A percentile compares a stretch with the other conserved stretches of the same genome.
Evolutionary conservation across 2,888 invertebrate species (phyloP).

Genomic region (Ornithoptera priamus): DNA sequence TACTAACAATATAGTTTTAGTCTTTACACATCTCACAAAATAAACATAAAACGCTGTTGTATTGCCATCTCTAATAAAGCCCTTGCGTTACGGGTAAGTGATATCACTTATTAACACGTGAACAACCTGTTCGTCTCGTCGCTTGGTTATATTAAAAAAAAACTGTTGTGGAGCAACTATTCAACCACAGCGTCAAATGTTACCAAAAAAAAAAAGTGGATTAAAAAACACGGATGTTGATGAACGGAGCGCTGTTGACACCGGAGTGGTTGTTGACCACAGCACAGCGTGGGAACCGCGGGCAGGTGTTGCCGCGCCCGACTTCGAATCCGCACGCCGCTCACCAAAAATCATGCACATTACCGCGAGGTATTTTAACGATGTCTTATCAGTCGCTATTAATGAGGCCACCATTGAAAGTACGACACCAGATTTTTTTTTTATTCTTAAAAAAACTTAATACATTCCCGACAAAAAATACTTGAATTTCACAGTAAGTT

Average conservation of each 20-base stretch:
- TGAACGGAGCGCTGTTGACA: constrained; percentile 15
- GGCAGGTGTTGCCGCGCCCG: constrained; percentile 55
- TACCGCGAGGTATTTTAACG: constrained; percentile 23
- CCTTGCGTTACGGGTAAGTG: too few relatives aligned
- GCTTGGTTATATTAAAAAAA: too few relatives aligned
- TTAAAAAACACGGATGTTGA: constrained; percentile 12
- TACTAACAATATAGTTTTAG: too few relatives aligned
- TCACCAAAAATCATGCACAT: constrained; percentile 36
- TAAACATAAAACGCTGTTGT: too few relatives aligned
- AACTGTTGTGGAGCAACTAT: not conserved
- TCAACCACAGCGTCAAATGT: too few relatives aligned
- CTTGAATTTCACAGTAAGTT: too few relatives aligned
- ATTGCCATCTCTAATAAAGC: too few relatives aligned
- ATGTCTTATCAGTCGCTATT: constrained; percentile 19
- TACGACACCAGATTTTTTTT: not conserved
- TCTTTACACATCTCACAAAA: too few relatives aligned
- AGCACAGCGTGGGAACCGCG: constrained; percentile 57
- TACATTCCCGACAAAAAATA: not conserved
- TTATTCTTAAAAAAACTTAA: too few relatives aligned
- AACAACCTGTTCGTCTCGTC: too few relatives aligned
- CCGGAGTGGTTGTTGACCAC: constrained; percentile 24
- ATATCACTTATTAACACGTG: too few relatives aligned
- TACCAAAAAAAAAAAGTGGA: not conserved
- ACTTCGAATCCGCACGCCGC: constrained; percentile 38
- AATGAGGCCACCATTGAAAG: constrained; percentile 17